Percentiles rank a stretch among this genome's conserved stretches.
Conservation (phyloP, 2,888 invertebrate species). For the Acanthosepion esculentum region DNA sequence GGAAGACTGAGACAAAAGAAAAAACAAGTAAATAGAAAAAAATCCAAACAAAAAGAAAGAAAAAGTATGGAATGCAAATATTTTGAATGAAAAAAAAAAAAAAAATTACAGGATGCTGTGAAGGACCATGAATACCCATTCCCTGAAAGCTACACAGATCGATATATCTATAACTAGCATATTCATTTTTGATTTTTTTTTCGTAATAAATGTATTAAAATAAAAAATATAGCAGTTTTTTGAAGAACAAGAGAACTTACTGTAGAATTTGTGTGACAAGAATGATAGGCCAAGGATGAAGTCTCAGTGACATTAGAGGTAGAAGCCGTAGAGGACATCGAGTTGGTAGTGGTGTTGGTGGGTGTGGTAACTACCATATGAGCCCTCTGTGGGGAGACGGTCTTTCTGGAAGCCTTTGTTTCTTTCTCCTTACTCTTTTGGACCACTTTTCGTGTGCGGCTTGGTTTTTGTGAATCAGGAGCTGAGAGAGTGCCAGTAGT, state of each 20-base stretch:
- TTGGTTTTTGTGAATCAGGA: slow-evolving; percentile 60
- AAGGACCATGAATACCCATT: too few relatives aligned
- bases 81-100: neutral
- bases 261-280: slow-evolving; percentile 17
- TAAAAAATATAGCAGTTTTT: neutral
- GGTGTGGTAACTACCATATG: neutral
- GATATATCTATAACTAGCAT: neutral
- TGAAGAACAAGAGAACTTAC: neutral
- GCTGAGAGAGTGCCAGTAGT: slow-evolving; percentile 47
- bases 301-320: neutral
- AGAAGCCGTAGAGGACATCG: neutral
- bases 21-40: neutral
- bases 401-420: slow-evolving; percentile 54
- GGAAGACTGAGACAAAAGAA: too few relatives aligned
- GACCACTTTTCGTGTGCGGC: slow-evolving; percentile 63
- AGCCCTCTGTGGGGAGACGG: neutral
- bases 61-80: neutral
- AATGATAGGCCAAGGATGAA: neutral
- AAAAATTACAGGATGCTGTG: too few relatives aligned
- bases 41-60: neutral
- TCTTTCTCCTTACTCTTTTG: slow-evolving; percentile 70
- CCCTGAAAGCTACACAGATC: neutral
- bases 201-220: neutral
- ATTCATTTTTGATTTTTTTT: neutral
- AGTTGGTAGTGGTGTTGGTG: slow-evolving; percentile 51